These are phyloP conservation scores for Eustalomyia histrio DNA, from an alignment of 2,888 invertebrate genomes.

Conservation along the genomic window DNA sequence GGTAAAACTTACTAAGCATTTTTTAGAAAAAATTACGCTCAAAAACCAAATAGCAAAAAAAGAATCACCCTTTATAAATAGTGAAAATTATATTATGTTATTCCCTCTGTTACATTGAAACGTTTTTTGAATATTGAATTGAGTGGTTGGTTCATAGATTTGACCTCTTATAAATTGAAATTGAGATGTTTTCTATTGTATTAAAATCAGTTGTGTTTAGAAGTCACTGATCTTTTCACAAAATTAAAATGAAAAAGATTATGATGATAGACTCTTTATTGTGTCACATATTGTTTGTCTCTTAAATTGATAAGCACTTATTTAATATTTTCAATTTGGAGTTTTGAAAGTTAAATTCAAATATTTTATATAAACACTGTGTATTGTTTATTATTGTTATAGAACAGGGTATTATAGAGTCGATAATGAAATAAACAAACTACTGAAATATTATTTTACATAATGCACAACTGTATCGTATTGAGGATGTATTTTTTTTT, in stretches of 20 bases:
- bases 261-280: slow-evolving; percentile 18
- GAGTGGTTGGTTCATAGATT: slow-evolving; percentile 28
- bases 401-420: too few species aligned
- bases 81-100: too few species aligned
- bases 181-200: slow-evolving; percentile 45
- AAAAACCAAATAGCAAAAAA: too few species aligned
- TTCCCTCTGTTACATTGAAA: neutral
- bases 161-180: slow-evolving; percentile 50
- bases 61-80: too few species aligned
- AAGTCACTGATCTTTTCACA: slow-evolving; percentile 15
- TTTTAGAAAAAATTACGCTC: too few species aligned
- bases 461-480: slow-evolving; percentile 12
- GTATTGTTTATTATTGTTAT: slow-evolving; percentile 19
- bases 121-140: slow-evolving; percentile 11
- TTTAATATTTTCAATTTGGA: slow-evolving; percentile 11
- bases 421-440: slow-evolving; percentile 42
- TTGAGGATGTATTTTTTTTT: slow-evolving; percentile 24
- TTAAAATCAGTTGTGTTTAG: slow-evolving; percentile 29
- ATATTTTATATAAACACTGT: slow-evolving; percentile 19
- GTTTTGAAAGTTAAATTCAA: slow-evolving; percentile 31
- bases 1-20: too few species aligned
- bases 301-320: slow-evolving; percentile 26
- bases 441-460: slow-evolving; percentile 25
- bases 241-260: slow-evolving; percentile 15
- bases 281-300: neutral